These are phyloP conservation scores for Helleia helle DNA, from an alignment of 2,888 invertebrate genomes.

Conservation along the genomic window DNA sequence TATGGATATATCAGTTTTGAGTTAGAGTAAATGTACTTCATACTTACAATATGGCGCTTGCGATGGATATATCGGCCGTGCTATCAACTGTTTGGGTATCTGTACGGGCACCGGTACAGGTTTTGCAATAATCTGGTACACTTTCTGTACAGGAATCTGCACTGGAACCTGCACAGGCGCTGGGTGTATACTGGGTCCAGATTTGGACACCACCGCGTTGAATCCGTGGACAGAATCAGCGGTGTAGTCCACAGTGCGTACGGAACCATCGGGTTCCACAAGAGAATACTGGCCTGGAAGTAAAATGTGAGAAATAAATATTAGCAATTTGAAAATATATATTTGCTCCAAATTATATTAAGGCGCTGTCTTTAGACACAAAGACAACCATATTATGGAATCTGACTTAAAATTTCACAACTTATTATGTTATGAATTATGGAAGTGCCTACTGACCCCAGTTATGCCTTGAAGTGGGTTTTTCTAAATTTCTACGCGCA, in stretches of 20 bases:
- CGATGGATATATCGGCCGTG: constrained; percentile 31
- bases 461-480: too few species aligned
- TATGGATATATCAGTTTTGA: too few species aligned
- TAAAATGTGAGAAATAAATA: neutral
- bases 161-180: constrained; percentile 25
- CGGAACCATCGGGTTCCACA: constrained; percentile 68
- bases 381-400: too few species aligned
- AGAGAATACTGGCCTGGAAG: constrained; percentile 67
- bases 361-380: too few species aligned
- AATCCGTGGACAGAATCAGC: constrained; percentile 75
- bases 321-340: neutral
- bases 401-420: too few species aligned
- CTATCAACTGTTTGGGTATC: constrained; percentile 32
- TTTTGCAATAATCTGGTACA: constrained; percentile 37
- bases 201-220: constrained; percentile 71
- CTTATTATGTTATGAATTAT: too few species aligned
- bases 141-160: constrained; percentile 23
- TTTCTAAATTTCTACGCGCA: too few species aligned
- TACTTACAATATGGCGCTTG: constrained; percentile 36
- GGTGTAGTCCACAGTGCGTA: constrained; percentile 72
- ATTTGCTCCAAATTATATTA: neutral
- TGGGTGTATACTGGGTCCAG: constrained; percentile 61
- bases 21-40: too few species aligned
- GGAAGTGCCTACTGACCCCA: too few species aligned
- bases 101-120: constrained; percentile 54